Evolutionary conservation across 1,140 invertebrate species (phyloP).

Genomic region (Mercenaria mercenaria): DNA sequence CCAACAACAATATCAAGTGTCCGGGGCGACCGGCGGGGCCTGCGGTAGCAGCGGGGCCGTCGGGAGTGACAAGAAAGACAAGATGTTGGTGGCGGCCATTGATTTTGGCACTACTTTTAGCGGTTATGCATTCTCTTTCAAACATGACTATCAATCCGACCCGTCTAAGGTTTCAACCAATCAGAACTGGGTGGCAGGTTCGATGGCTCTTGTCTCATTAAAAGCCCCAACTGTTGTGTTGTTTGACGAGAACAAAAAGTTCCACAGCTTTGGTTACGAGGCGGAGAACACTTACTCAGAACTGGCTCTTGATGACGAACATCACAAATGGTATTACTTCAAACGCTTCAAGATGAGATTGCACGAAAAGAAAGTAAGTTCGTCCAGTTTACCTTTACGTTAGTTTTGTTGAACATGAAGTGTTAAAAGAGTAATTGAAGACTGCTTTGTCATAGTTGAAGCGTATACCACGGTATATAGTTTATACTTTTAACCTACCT

Average conservation of each 20-base stretch:
- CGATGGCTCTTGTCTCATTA: constrained; percentile 23
- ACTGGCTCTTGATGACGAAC: constrained; percentile 49
- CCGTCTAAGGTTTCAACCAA: constrained; percentile 61
- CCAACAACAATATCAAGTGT: neutral
- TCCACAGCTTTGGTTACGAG: constrained; percentile 67
- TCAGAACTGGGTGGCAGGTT: constrained; percentile 54
- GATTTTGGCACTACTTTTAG: constrained; percentile 58
- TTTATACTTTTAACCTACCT: too few species aligned
- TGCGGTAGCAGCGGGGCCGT: neutral
- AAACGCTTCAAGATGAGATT: constrained; percentile 59
- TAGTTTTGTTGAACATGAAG: too few species aligned
- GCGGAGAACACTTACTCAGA: constrained; percentile 60
- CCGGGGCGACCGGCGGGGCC: neutral
- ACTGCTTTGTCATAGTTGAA: too few species aligned
- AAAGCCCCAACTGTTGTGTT: constrained; percentile 55
- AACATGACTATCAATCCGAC: constrained; percentile 51
- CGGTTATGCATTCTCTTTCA: constrained; percentile 56
- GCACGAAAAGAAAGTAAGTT: constrained; percentile 42
- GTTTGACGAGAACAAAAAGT: constrained; percentile 49
- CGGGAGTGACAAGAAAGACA: constrained; percentile 37
- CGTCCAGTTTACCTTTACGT: too few species aligned
- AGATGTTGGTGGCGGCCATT: constrained; percentile 57
- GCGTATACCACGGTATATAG: too few species aligned
- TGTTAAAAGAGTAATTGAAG: too few species aligned
- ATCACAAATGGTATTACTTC: constrained; percentile 61